Conservation (phyloP, 2,888 invertebrate species). For the Clusia tigrina region DNA sequence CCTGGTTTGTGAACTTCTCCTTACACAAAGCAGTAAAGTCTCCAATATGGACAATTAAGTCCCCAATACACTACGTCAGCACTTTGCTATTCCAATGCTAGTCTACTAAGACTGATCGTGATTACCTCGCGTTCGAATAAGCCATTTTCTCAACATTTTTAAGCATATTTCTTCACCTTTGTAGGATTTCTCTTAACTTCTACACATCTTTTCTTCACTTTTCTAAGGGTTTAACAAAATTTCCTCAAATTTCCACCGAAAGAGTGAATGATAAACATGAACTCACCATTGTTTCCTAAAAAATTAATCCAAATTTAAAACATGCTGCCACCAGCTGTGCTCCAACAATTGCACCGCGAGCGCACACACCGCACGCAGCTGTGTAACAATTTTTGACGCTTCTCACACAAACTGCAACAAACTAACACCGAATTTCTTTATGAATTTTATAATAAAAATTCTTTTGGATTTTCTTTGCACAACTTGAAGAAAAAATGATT, state of each 20-base stretch:
- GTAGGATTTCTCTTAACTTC: too few relatives aligned
- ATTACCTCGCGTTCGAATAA: too few relatives aligned
- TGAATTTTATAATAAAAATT: constrained; percentile 5
- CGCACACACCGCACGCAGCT: constrained; percentile 33
- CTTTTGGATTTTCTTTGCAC: not conserved
- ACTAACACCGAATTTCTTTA: constrained; percentile 17
- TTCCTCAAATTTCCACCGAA: too few relatives aligned
- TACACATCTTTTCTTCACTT: not conserved
- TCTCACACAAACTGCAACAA: not conserved
- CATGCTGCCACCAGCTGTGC: constrained; percentile 56
- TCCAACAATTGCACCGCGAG: constrained; percentile 42
- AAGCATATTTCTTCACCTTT: not conserved
- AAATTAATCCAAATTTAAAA: constrained; percentile 51
- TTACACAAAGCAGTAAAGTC: too few relatives aligned
- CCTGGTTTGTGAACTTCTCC: too few relatives aligned
- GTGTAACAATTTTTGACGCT: constrained; percentile 31
- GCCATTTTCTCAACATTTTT: not conserved
- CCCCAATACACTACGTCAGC: too few relatives aligned
- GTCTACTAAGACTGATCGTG: too few relatives aligned
- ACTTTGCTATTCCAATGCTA: too few relatives aligned
- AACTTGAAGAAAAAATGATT: too few relatives aligned
- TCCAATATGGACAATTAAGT: too few relatives aligned
- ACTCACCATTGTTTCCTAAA: constrained; percentile 52
- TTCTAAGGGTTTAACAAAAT: not conserved
- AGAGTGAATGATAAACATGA: too few relatives aligned